Percentiles rank a stretch among this genome's conserved stretches.
Evolutionary conservation across 2,888 invertebrate genomes (phyloP).

Genomic region (Eledone cirrhosa): DNA sequence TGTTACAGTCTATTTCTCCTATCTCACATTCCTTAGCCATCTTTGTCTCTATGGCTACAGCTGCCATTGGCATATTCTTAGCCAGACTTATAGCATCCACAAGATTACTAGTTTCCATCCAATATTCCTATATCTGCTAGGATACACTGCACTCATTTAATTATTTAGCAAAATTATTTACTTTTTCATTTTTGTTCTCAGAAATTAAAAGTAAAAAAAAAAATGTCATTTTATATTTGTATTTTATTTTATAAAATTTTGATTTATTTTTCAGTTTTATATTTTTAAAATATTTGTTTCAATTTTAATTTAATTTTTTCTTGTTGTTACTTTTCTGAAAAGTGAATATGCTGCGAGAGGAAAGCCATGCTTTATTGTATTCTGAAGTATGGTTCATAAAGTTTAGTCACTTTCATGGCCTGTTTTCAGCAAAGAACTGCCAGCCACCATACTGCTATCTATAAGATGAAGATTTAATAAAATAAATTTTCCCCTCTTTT

Average conservation of each 20-base stretch:
- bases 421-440: not conserved
- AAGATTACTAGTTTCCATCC: conserved; percentile 25
- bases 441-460: no score
- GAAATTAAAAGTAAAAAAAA: not conserved
- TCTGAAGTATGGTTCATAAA: conserved; percentile 22
- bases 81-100: conserved; percentile 23
- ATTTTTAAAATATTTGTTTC: no score
- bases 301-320: not conserved
- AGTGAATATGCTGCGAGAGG: conserved; percentile 24
- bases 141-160: conserved; percentile 18
- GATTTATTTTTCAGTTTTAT: no score
- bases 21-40: no score
- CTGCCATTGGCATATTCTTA: conserved; percentile 8
- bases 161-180: conserved; percentile 4
- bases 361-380: conserved; percentile 23
- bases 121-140: conserved; percentile 26
- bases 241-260: no score
- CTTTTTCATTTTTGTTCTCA: not conserved
- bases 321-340: not conserved
- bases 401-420: conserved; percentile 26
- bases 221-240: not conserved
- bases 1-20: no score
- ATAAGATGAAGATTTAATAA: conserved; percentile 13
- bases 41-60: not conserved
- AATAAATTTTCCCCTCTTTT: not conserved